Base-by-base conservation (phyloP, 2,888 invertebrate species). In the Craniophora ligustri region DNA sequence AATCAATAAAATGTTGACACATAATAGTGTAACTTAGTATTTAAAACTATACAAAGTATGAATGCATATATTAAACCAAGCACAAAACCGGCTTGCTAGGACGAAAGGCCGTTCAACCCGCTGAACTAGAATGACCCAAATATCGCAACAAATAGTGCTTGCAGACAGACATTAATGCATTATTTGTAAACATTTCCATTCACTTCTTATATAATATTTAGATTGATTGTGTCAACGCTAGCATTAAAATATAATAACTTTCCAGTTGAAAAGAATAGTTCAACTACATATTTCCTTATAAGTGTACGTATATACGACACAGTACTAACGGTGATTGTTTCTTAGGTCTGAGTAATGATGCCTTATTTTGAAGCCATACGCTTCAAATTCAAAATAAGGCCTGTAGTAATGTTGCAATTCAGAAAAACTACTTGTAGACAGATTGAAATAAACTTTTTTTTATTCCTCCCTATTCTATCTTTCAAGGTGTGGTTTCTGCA, bases 71-170 rank as follows among this genome's bases (percentile, higher is more conserved):
- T 72, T 76, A 72, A 62, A 61, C 56, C 69, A 60, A 62, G 64
- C 60, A 72, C 47, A 76, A 72, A 85, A 83, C 84, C 81, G 82
- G 82, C 78, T 86, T 76, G 81, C 78, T 82, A 85, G 83, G 86
- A 84, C 81, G 81, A 79, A 82, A 87, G 86, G 85, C 77, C 83
- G 79, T 84, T 87, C 84, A 86, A 87, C 84, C 72, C 84, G 83
- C 76, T 88, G 86, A 86, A 87, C 85, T 87, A 88, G 85, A 87
- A 85, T 88, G 88, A 88, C 89, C 88, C 76, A 87, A 85, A 88
- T 89, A 85, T 83, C 79, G 82, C 81, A 85, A 86, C 84, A 81
- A 84, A 79, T 83, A 81, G 75, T 79, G 75, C 72, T 69, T 70
- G 74, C 66, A 67, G 66, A 73, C 68, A 74, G 68, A 75, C 66